Percentiles rank a stretch among this genome's conserved stretches.
These are phyloP conservation scores for Peromyscus eremicus DNA, from an alignment of 2,797 vertebrate genomes.

Conservation along the genomic window DNA sequence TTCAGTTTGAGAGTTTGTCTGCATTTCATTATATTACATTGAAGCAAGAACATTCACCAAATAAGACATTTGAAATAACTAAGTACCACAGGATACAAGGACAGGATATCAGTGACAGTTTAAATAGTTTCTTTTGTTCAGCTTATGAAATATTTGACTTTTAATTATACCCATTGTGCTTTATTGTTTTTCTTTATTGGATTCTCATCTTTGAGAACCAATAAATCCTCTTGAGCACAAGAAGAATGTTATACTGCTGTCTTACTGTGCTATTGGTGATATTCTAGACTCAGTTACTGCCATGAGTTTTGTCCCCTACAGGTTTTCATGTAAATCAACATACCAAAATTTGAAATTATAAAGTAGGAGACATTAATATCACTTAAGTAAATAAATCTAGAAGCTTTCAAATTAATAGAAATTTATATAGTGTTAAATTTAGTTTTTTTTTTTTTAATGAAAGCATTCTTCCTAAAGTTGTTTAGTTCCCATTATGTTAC, in stretches of 20 bases:
- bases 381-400: neutral
- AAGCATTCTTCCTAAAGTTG: neutral
- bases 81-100: neutral
- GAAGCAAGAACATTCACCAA: slow-evolving; percentile 23
- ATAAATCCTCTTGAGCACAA: slow-evolving; percentile 40
- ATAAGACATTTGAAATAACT: slow-evolving; percentile 63
- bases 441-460: slow-evolving; percentile 13
- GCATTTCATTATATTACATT: slow-evolving; percentile 4
- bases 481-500: slow-evolving; percentile 11
- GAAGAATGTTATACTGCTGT: slow-evolving; percentile 26
- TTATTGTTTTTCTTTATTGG: slow-evolving; percentile 50
- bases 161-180: slow-evolving; percentile 72
- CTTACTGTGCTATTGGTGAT: neutral
- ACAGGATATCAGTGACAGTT: slow-evolving; percentile 60
- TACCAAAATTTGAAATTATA: slow-evolving; percentile 3
- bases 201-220: neutral
- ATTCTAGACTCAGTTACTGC: slow-evolving; percentile 46
- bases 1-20: slow-evolving; percentile 50
- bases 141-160: slow-evolving; percentile 63
- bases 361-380: neutral
- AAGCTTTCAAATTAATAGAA: slow-evolving; percentile 41
- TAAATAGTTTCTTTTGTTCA: slow-evolving; percentile 66
- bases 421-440: slow-evolving; percentile 21
- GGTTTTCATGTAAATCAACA: neutral
- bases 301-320: neutral